A percentile compares a stretch with the other conserved stretches of the same genome.
phyloP scores from a whole-genome alignment of 2,888 invertebrate genomes.

The Sinotaia quadrata region DNA sequence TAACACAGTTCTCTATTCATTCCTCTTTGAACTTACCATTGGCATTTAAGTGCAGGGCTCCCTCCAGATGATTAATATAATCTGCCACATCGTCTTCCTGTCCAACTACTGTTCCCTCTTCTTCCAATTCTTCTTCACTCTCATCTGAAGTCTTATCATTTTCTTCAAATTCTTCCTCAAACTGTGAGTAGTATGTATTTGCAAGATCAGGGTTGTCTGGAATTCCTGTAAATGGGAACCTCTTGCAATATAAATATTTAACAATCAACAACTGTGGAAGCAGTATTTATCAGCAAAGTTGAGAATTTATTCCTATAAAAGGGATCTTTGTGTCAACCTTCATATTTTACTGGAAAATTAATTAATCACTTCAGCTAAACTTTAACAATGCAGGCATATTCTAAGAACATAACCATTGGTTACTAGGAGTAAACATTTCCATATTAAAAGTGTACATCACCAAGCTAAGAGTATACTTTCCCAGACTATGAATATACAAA shows the following conservation, averaged over 20 bases:
- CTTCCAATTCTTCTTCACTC: conserved; percentile 21
- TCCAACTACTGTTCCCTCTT: conserved; percentile 30
- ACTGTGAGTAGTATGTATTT: conserved; percentile 71
- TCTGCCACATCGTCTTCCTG: conserved; percentile 50
- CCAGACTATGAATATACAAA: no score
- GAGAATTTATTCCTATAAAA: neutral
- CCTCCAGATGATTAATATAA: conserved; percentile 63
- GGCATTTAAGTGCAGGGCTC: conserved; percentile 51
- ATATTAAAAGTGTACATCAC: no score
- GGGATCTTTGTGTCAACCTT: no score
- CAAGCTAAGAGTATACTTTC: no score
- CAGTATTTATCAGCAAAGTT: no score
- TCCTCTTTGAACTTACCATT: conserved; percentile 7
- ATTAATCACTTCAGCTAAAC: no score
- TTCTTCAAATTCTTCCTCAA: conserved; percentile 45
- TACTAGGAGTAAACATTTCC: no score
- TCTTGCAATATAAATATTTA: neutral
- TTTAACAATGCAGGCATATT: no score
- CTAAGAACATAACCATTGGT: no score
- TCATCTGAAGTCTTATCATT: conserved; percentile 38
- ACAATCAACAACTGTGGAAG: neutral
- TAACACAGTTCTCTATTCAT: no score
- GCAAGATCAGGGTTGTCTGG: conserved; percentile 68
- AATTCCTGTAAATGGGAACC: conserved; percentile 57
- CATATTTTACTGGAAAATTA: no score